Conservation (phyloP, 2,113 vertebrate genomes). For the Mesoclemmys tuberculata region DNA sequence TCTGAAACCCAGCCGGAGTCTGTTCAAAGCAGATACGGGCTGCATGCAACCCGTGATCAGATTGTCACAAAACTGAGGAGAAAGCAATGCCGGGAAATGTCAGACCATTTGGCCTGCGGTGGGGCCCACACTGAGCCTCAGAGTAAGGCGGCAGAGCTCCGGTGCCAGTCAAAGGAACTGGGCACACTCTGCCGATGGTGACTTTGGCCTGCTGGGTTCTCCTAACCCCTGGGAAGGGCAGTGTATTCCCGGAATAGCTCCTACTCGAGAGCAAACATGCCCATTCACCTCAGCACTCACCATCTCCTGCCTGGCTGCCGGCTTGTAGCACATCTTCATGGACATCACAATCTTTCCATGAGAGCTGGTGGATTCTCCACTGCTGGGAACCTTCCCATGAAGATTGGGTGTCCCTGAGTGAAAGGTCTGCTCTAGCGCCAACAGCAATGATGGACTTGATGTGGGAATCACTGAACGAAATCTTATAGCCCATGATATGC, state of each 20-base stretch:
- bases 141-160: neutral
- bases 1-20: too few relatives aligned
- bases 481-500: neutral
- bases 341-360: neutral
- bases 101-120: neutral
- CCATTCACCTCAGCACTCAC: too few relatives aligned
- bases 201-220: too few relatives aligned
- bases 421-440: neutral
- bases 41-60: neutral
- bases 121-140: fast-evolving
- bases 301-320: neutral
- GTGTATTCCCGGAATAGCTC: too few relatives aligned
- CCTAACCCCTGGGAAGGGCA: too few relatives aligned
- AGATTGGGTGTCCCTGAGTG: neutral
- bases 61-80: neutral
- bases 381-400: neutral
- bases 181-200: neutral
- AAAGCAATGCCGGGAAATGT: neutral
- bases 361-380: too few relatives aligned
- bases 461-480: neutral
- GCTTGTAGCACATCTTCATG: neutral
- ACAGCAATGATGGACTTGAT: neutral
- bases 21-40: fast-evolving
- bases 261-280: too few relatives aligned
- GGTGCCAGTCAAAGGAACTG: neutral